A percentile compares a stretch with the other conserved stretches of the same genome.
phyloP scores from a whole-genome alignment of 1,140 invertebrate genomes.

The Akabosia matsudoensis region DNA sequence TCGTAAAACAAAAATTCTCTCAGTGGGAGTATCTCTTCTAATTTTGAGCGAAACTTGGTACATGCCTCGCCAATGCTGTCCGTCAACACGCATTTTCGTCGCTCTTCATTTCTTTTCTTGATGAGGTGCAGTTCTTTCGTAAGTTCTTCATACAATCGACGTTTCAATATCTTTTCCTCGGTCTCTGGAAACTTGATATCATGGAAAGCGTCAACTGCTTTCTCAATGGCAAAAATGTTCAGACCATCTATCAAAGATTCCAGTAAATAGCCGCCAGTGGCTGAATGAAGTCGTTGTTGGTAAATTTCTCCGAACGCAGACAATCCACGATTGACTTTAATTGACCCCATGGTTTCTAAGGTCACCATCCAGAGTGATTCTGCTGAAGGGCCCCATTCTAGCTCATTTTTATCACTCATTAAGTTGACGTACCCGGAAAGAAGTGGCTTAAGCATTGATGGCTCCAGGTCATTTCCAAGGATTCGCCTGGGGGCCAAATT shows the following conservation, averaged over 20 bases:
- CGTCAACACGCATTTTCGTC: background rate
- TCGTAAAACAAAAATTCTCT: too few species aligned
- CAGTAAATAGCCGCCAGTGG: background rate
- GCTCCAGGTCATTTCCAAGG: background rate
- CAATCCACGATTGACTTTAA: background rate
- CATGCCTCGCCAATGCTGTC: background rate
- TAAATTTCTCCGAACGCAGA: background rate
- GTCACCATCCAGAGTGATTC: background rate
- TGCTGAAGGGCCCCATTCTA: background rate
- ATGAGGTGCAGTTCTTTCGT: background rate
- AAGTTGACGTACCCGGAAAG: background rate
- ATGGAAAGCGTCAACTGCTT: background rate
- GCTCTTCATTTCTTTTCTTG: background rate
- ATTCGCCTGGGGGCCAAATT: background rate
- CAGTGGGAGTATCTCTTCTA: too few species aligned
- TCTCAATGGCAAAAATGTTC: background rate
- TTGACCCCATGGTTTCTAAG: background rate
- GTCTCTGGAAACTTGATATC: background rate
- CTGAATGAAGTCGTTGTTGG: background rate
- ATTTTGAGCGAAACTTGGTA: too few species aligned
- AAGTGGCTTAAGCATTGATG: background rate
- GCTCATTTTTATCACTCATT: background rate
- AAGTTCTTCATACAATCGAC: background rate
- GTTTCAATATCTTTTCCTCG: background rate
- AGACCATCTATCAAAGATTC: background rate